phyloP scores from a whole-genome alignment of 2,113 vertebrate species.

The Poeciliopsis prolifica region DNA sequence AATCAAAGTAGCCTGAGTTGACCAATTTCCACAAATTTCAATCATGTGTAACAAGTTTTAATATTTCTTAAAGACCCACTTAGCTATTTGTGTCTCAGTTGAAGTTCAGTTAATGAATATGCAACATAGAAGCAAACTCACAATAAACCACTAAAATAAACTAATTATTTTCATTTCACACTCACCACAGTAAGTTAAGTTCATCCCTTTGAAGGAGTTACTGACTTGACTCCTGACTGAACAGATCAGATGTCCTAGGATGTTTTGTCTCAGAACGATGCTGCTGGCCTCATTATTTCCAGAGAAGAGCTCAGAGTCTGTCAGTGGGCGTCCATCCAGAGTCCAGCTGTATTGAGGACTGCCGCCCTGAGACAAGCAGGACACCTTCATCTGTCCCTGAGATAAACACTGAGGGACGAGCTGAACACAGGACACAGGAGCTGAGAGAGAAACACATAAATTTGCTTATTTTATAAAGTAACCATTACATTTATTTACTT shows the following conservation, averaged over 20 bases:
- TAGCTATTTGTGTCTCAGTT: no score
- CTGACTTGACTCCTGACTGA: constrained; percentile 56
- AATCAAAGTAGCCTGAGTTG: no score
- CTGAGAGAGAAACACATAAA: constrained; percentile 36
- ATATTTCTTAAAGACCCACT: no score
- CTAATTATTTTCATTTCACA: neutral
- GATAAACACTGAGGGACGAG: constrained; percentile 55
- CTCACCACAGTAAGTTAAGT: constrained; percentile 49
- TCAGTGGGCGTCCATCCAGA: constrained; percentile 49
- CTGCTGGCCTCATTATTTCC: constrained; percentile 6
- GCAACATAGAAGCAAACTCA: no score
- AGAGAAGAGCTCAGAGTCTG: constrained; percentile 33
- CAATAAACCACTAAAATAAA: no score
- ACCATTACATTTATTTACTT: no score
- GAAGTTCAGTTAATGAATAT: no score
- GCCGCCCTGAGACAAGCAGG: constrained; percentile 58
- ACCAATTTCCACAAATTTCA: no score
- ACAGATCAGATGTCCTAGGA: constrained; percentile 58
- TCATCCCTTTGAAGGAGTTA: rapidly evolving
- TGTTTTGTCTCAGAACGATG: constrained; percentile 51
- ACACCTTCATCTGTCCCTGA: constrained; percentile 39
- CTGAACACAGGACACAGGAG: constrained; percentile 47
- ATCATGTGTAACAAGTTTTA: no score
- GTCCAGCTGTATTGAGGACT: constrained; percentile 43
- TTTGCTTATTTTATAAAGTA: no score